Evolutionary conservation across 1,140 invertebrate species (phyloP).

Genomic region (Drosophila auraria): DNA sequence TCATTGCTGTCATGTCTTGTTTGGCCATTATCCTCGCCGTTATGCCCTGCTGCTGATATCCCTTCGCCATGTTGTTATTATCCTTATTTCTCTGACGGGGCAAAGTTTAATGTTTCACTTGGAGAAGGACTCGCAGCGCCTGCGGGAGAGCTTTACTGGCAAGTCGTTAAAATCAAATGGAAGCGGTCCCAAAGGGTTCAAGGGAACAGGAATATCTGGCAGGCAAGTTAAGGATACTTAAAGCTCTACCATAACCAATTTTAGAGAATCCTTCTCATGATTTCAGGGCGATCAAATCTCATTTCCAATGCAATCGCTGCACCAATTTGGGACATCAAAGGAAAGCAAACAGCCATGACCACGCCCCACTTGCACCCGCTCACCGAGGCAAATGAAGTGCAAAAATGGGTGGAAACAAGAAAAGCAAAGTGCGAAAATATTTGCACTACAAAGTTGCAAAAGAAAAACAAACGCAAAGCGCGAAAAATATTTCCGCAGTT

Average conservation of each 20-base stretch:
- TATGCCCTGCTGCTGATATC: constrained; percentile 9
- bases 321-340: constrained; percentile 49
- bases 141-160: constrained; percentile 37
- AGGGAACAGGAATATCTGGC: not conserved
- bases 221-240: constrained; percentile 3
- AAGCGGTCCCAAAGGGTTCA: constrained; percentile 14
- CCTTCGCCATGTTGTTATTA: constrained; percentile 19
- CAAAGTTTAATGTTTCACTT: constrained; percentile 58
- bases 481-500: constrained; percentile 47
- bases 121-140: constrained; percentile 19
- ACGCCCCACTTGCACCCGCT: constrained; percentile 3
- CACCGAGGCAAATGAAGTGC: constrained; percentile 41
- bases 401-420: constrained; percentile 23
- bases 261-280: constrained; percentile 4
- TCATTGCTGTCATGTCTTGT: constrained; percentile 38
- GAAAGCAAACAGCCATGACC: constrained; percentile 17
- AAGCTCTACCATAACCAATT: not conserved
- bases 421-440: constrained; percentile 37
- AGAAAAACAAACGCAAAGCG: constrained; percentile 30
- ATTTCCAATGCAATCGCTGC: constrained; percentile 47
- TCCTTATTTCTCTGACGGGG: constrained; percentile 20
- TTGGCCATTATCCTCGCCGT: constrained; percentile 41
- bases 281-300: constrained; percentile 36
- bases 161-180: constrained; percentile 54
- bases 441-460: constrained; percentile 55